phyloP scores from a whole-genome alignment of 1,140 invertebrate species.

The Drosophila ficusphila region DNA sequence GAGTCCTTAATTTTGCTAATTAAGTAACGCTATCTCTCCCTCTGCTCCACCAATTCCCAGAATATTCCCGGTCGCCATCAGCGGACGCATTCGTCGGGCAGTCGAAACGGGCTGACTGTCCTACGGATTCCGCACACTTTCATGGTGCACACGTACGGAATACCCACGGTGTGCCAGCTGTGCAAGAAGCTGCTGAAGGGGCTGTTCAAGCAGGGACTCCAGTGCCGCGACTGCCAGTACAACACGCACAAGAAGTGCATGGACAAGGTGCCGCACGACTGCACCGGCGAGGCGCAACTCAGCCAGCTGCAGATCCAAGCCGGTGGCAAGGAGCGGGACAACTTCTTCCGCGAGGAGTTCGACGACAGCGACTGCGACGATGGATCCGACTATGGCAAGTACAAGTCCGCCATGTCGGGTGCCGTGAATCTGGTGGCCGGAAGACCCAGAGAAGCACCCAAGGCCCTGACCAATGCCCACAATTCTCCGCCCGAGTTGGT shows the following conservation, averaged over 20 bases:
- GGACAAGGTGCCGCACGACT: slow-evolving; percentile 97
- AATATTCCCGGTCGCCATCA: slow-evolving; percentile 77
- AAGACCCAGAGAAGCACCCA: slow-evolving; percentile 57
- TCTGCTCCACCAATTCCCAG: slow-evolving; percentile 14
- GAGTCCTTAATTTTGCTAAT: slow-evolving; percentile 8
- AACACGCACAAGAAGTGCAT: slow-evolving; percentile 99
- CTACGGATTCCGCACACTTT: slow-evolving; percentile 96
- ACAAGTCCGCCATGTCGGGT: slow-evolving; percentile 27
- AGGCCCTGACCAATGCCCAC: slow-evolving; percentile 72
- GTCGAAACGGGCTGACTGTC: slow-evolving; percentile 84
- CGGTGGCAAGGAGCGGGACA: slow-evolving; percentile 87
- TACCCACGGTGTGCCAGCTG: slow-evolving; percentile 97
- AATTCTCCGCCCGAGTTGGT: slow-evolving; percentile 77
- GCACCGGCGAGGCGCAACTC: slow-evolving; percentile 90
- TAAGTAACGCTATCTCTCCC: background rate
- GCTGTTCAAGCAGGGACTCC: slow-evolving; percentile 97
- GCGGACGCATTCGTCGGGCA: slow-evolving; percentile 90
- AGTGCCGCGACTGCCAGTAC: slow-evolving; percentile 99
- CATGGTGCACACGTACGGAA: slow-evolving; percentile 95
- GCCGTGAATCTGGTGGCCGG: slow-evolving; percentile 61
- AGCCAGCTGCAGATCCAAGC: slow-evolving; percentile 81
- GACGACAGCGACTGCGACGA: slow-evolving; percentile 88
- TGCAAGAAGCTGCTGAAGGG: slow-evolving; percentile 98
- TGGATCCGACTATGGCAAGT: slow-evolving; percentile 59
- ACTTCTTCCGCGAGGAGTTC: slow-evolving; percentile 87